Conservation (phyloP, 2,797 vertebrate genomes). For the Acanthis flammea region DNA sequence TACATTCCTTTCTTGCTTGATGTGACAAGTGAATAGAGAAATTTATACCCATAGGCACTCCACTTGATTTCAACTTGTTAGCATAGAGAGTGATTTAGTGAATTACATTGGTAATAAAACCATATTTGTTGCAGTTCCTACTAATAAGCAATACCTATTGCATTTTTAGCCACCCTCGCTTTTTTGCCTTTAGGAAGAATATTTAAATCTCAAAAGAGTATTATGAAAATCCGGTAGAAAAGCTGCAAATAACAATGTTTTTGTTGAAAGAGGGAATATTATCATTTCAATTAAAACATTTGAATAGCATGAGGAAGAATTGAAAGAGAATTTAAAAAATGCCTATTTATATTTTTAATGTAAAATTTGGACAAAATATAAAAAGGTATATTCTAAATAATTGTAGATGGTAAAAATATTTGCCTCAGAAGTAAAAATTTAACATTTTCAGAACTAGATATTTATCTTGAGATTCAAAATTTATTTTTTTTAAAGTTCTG, state of each 20-base stretch:
- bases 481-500: fast-evolving
- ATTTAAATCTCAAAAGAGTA: neutral
- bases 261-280: neutral
- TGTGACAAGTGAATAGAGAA: neutral
- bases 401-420: neutral
- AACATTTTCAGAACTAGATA: neutral
- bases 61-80: neutral
- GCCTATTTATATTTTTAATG: neutral
- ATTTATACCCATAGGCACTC: neutral
- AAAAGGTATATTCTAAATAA: neutral
- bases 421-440: neutral
- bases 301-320: neutral
- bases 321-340: neutral
- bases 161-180: neutral
- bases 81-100: neutral
- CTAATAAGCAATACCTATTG: neutral
- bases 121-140: neutral
- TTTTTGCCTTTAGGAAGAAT: neutral
- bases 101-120: neutral
- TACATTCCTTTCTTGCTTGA: neutral
- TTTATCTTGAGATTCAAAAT: neutral
- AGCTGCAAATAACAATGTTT: neutral
- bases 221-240: neutral
- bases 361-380: neutral
- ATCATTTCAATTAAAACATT: neutral